Conservation (phyloP, 2,113 vertebrate genomes). For the Gallinago media region DNA sequence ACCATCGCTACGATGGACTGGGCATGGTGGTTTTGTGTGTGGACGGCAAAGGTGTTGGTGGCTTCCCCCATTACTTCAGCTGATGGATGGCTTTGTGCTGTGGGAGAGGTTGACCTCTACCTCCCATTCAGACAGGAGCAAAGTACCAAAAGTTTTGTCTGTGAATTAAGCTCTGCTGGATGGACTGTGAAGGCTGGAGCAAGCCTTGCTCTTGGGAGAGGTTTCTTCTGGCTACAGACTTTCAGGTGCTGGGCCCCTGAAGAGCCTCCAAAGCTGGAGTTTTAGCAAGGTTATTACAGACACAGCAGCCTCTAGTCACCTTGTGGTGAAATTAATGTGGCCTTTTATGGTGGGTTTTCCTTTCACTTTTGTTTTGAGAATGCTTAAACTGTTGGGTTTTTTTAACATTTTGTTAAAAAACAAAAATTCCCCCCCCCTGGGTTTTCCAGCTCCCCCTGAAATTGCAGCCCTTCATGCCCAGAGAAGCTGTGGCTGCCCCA, state of each 20-base stretch:
- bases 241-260: accelerated
- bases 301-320: not conserved
- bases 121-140: not conserved
- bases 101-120: not conserved
- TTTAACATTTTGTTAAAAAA: too few relatives aligned
- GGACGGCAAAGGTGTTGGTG: not conserved
- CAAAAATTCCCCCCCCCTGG: not conserved
- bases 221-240: not conserved
- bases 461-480: not conserved
- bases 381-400: too few relatives aligned
- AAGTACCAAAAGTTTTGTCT: not conserved
- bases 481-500: too few relatives aligned
- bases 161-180: not conserved
- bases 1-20: not conserved
- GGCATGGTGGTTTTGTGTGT: not conserved
- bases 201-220: not conserved
- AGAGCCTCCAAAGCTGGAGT: not conserved
- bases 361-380: slow-evolving; percentile 51
- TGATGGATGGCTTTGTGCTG: not conserved
- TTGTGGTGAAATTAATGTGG: not conserved
- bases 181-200: not conserved
- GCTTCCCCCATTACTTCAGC: not conserved
- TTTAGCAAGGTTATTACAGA: not conserved
- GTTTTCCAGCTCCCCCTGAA: not conserved
- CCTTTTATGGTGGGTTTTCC: not conserved